Conservation (phyloP, 2,888 invertebrate genomes). For the Ernsta delagoae region DNA sequence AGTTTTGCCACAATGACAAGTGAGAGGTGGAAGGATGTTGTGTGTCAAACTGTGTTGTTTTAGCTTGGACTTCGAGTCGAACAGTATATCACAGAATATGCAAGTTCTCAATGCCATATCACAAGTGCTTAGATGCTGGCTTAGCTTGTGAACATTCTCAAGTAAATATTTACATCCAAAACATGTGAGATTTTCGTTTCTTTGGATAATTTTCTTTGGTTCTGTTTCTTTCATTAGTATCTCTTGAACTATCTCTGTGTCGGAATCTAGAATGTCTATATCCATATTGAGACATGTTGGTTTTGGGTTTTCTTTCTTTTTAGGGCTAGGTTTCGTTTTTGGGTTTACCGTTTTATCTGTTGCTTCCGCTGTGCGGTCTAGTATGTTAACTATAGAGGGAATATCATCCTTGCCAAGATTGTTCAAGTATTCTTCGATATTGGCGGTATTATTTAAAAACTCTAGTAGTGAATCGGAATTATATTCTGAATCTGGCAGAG, state of each 20-base stretch:
- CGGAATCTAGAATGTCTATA: conserved; percentile 72
- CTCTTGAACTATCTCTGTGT: conserved; percentile 69
- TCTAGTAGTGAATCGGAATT: conserved; percentile 78
- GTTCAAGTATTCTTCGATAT: conserved; percentile 75
- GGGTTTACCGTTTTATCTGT: conserved; percentile 50
- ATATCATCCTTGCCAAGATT: conserved; percentile 78
- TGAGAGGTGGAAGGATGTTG: conserved; percentile 48
- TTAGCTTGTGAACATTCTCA: conserved; percentile 62
- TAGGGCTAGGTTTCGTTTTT: conserved; percentile 65
- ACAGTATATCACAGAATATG: conserved; percentile 63
- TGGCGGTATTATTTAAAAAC: conserved; percentile 76
- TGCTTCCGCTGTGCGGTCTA: conserved; percentile 64
- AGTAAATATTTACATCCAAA: conserved; percentile 69
- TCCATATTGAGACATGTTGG: conserved; percentile 64
- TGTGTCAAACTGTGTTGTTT: conserved; percentile 65
- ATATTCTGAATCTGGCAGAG: conserved; percentile 77
- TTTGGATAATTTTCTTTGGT: conserved; percentile 52
- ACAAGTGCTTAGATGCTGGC: conserved; percentile 71
- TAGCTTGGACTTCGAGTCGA: conserved; percentile 73
- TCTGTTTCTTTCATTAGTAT: conserved; percentile 63
- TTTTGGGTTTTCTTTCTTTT: conserved; percentile 58
- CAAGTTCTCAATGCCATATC: conserved; percentile 69
- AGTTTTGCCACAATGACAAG: conserved; percentile 65
- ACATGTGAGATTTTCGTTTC: conserved; percentile 59
- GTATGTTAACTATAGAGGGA: conserved; percentile 73